These are phyloP conservation scores for Cephus cinctus DNA, from an alignment of 1,140 invertebrate species.

Conservation along the genomic window DNA sequence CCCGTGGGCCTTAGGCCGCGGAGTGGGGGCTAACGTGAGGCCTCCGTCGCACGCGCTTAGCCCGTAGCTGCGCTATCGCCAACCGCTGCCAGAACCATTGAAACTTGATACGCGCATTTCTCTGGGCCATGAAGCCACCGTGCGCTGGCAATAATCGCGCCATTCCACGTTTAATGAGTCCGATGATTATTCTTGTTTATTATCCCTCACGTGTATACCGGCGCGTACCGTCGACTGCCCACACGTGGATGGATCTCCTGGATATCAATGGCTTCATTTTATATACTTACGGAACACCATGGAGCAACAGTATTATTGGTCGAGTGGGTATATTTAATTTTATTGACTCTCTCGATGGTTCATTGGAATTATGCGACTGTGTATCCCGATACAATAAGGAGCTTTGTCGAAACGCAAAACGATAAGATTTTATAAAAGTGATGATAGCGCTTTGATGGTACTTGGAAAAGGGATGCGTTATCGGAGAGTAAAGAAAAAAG, in stretches of 20 bases:
- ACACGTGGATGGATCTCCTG: not conserved
- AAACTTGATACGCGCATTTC: slow-evolving; percentile 1
- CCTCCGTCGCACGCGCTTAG: not conserved
- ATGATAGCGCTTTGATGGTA: too few relatives aligned
- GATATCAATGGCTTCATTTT: not conserved
- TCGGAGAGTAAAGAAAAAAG: too few relatives aligned
- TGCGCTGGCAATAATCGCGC: slow-evolving; percentile 1
- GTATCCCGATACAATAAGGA: too few relatives aligned
- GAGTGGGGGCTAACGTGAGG: not conserved
- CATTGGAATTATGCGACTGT: too few relatives aligned
- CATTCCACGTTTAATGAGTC: not conserved
- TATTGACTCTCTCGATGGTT: too few relatives aligned
- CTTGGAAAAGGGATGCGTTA: too few relatives aligned
- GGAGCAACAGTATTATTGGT: too few relatives aligned
- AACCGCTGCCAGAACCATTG: not conserved
- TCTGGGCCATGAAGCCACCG: slow-evolving; percentile 1
- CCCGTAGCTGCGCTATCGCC: not conserved
- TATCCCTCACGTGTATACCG: not conserved
- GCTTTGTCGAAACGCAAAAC: too few relatives aligned
- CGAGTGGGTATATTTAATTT: too few relatives aligned
- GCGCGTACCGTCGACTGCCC: not conserved
- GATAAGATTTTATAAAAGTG: too few relatives aligned
- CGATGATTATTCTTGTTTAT: not conserved
- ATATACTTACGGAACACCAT: too few relatives aligned
- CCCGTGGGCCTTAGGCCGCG: not conserved